phyloP scores from a whole-genome alignment of 2,113 vertebrate species.

The Isichthys henryi region DNA sequence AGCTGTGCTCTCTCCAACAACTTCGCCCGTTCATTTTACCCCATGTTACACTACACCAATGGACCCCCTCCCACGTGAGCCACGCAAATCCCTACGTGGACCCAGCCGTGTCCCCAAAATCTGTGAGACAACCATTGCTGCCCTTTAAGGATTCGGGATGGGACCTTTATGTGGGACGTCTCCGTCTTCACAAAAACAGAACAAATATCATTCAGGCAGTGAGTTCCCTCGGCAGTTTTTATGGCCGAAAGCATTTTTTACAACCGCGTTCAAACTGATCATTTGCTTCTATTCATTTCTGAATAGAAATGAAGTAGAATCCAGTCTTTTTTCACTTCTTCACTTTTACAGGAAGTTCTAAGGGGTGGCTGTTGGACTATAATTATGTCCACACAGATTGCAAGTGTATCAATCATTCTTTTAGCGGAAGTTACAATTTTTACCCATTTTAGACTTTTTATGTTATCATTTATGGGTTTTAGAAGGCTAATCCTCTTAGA shows the following conservation, averaged over 20 bases:
- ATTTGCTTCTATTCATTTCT: conserved; percentile 4
- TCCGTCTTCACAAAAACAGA: not conserved
- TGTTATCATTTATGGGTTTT: conserved; percentile 10
- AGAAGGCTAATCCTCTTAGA: conserved; percentile 25
- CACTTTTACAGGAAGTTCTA: not conserved
- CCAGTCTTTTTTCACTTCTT: not conserved
- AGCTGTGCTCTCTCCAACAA: conserved; percentile 78
- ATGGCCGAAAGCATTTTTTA: not conserved
- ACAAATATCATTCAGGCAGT: not conserved
- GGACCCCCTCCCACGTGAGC: conserved; percentile 70
- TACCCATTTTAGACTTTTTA: conserved; percentile 35
- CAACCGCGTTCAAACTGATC: not conserved
- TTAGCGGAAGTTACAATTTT: conserved; percentile 35
- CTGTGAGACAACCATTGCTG: not conserved
- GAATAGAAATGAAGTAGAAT: not conserved
- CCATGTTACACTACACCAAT: conserved; percentile 75
- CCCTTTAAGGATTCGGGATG: not conserved
- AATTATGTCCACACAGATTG: not conserved
- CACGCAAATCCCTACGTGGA: not conserved
- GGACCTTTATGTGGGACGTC: not conserved
- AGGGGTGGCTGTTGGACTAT: not conserved
- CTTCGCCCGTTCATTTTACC: conserved; percentile 72
- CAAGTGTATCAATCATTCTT: conserved; percentile 27
- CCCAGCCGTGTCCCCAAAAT: not conserved
- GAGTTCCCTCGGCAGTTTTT: not conserved